These are phyloP conservation scores for Pangasius djambal DNA, from an alignment of 2,797 vertebrate species.

Conservation along the genomic window DNA sequence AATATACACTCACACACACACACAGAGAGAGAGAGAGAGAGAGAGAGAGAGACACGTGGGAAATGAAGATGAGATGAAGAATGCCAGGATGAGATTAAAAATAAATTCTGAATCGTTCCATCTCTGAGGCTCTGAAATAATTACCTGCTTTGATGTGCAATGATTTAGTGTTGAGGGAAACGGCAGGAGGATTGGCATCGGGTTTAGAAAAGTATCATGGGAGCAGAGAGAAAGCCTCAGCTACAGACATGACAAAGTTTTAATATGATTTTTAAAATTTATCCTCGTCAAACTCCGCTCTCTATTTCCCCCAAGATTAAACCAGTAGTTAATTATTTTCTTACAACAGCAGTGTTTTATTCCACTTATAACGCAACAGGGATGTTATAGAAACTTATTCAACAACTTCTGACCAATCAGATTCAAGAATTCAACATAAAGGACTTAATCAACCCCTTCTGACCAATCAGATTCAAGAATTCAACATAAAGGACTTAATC, in stretches of 20 bases:
- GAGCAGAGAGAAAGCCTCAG: slow-evolving; percentile 6
- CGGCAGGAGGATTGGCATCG: not conserved
- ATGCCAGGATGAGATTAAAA: slow-evolving; percentile 25
- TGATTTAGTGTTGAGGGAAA: slow-evolving; percentile 44
- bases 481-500: not conserved
- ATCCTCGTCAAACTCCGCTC: not conserved
- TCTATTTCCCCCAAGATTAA: not conserved
- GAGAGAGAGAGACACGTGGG: not conserved
- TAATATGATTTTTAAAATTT: not conserved
- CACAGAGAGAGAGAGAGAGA: not conserved
- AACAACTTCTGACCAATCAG: not conserved
- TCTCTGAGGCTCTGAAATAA: slow-evolving; percentile 52
- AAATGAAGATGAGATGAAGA: slow-evolving; percentile 25
- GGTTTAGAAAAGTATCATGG: slow-evolving; percentile 33
- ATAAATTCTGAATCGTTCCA: slow-evolving; percentile 46
- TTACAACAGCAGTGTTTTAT: not conserved
- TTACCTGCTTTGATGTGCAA: slow-evolving; percentile 54
- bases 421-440: not conserved
- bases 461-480: not conserved
- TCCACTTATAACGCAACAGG: not conserved
- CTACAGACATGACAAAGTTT: not conserved
- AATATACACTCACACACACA: not conserved
- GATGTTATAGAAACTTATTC: not conserved
- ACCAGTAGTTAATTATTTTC: not conserved
- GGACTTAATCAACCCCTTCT: not conserved